Evolutionary conservation across 2,113 vertebrate genomes (phyloP).

Genomic region (Tychaedon coryphoeus): DNA sequence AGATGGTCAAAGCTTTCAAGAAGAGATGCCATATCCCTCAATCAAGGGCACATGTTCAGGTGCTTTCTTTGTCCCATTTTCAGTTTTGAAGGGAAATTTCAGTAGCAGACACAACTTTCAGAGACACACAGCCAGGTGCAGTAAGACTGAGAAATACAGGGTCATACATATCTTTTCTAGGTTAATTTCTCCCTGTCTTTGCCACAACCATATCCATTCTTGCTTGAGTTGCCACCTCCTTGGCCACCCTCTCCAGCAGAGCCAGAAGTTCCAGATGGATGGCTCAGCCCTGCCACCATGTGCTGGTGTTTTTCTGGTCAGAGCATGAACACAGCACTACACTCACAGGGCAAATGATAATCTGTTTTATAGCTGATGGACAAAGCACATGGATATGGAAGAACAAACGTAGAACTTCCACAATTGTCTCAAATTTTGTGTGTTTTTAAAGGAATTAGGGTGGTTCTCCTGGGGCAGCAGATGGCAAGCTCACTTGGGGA

Average conservation of each 20-base stretch:
- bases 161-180: rapidly evolving
- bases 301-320: neutral
- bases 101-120: neutral
- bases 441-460: neutral
- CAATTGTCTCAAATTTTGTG: neutral
- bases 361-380: neutral
- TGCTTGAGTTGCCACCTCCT: neutral
- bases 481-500: slow-evolving; percentile 4
- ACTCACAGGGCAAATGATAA: neutral
- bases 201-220: neutral
- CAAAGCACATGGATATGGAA: neutral
- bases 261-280: neutral
- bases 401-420: neutral
- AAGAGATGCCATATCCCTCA: neutral
- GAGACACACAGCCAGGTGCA: neutral
- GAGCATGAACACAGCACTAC: neutral
- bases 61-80: neutral
- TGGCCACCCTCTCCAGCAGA: neutral
- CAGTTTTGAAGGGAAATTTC: neutral
- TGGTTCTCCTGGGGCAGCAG: neutral
- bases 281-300: rapidly evolving
- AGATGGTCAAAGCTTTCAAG: neutral
- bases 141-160: neutral
- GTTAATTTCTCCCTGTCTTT: neutral
- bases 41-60: neutral